These are phyloP conservation scores for Tenualosa ilisha DNA, from an alignment of 2,797 vertebrate species.

Conservation along the genomic window DNA sequence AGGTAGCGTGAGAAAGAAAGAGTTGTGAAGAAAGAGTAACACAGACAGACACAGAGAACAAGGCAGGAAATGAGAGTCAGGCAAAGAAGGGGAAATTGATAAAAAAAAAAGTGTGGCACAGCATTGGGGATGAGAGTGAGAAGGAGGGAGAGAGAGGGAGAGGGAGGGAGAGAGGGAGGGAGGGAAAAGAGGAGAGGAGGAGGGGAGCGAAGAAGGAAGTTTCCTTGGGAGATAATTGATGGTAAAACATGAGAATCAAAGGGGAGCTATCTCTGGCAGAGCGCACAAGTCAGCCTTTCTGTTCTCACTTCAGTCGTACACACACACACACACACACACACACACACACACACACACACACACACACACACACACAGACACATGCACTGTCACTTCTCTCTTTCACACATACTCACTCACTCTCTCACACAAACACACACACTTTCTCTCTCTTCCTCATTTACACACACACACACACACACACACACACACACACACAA, in stretches of 20 bases:
- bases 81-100: background rate
- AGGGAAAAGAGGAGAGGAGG: background rate
- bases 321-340: conserved; percentile 25
- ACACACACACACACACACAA: background rate
- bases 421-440: background rate
- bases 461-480: background rate
- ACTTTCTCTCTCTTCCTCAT: background rate
- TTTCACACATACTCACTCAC: background rate
- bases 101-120: background rate
- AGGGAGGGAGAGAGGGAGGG: conserved; percentile 19
- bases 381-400: background rate
- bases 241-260: conserved; percentile 52
- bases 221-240: conserved; percentile 49
- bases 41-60: background rate
- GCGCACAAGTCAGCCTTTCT: conserved; percentile 32
- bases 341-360: conserved; percentile 27
- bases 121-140: background rate
- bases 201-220: background rate
- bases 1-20: conserved; percentile 32
- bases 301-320: conserved; percentile 36
- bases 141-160: conserved; percentile 17
- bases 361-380: conserved; percentile 11
- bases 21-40: conserved; percentile 28
- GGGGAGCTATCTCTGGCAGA: conserved; percentile 40
- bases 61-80: too few species aligned